phyloP scores from a whole-genome alignment of 2,113 vertebrate species.

The Uropsilus gracilis region DNA sequence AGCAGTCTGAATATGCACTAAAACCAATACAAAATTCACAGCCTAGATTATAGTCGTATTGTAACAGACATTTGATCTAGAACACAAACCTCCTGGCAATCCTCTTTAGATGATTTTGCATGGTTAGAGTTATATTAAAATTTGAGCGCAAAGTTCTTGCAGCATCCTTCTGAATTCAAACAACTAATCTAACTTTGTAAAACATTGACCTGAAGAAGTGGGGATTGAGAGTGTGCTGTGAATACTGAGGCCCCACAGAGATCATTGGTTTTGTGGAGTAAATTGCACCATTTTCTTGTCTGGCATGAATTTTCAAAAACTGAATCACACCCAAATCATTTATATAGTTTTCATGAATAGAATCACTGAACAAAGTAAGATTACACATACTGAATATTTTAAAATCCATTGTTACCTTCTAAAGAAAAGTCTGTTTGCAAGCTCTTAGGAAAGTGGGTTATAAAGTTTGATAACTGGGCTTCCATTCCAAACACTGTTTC shows the following conservation, averaged over 20 bases:
- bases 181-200: not conserved
- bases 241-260: not conserved
- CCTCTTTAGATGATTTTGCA: constrained; percentile 49
- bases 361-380: not conserved
- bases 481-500: not conserved
- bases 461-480: not conserved
- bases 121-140: constrained; percentile 34
- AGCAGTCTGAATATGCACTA: constrained; percentile 73
- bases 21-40: constrained; percentile 75
- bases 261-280: not conserved
- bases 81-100: constrained; percentile 69
- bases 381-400: not conserved
- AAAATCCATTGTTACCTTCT: not conserved
- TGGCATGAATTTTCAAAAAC: not conserved
- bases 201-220: not conserved
- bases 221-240: no score
- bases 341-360: not conserved
- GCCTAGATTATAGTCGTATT: constrained; percentile 70
- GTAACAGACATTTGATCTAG: constrained; percentile 70
- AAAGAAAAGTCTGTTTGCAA: not conserved
- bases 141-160: not conserved
- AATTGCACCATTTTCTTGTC: no score
- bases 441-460: constrained; percentile 6
- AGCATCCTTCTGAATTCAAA: not conserved
- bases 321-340: not conserved